These are phyloP conservation scores for Monochamus alternatus DNA, from an alignment of 2,888 invertebrate genomes.

Conservation along the genomic window DNA sequence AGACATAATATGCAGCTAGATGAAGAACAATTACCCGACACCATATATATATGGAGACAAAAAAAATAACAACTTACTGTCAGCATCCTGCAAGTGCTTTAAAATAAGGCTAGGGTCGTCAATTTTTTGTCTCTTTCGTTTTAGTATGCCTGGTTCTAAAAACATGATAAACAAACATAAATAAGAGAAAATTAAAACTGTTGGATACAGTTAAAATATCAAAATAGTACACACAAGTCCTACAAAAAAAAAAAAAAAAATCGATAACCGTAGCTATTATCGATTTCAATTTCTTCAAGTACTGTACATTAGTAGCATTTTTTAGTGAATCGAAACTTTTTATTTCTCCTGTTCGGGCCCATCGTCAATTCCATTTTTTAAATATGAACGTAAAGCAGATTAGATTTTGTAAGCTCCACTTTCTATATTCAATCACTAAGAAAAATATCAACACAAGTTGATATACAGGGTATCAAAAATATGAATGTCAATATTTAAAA, in stretches of 20 bases:
- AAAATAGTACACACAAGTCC: not conserved
- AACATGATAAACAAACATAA: slow-evolving; percentile 49
- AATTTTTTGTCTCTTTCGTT: slow-evolving; percentile 75
- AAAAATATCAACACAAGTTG: too few species aligned
- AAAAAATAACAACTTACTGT: slow-evolving; percentile 71
- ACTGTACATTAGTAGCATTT: not conserved
- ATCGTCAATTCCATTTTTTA: too few species aligned
- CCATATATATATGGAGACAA: slow-evolving; percentile 49
- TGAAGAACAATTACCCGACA: slow-evolving; percentile 46
- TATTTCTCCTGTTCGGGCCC: too few species aligned
- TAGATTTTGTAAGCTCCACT: too few species aligned
- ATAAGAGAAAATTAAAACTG: not conserved
- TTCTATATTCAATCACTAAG: too few species aligned
- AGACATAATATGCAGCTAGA: slow-evolving; percentile 2
- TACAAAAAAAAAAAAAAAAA: not conserved
- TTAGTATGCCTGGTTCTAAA: slow-evolving; percentile 75
- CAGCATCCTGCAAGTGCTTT: slow-evolving; percentile 71
- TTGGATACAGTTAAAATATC: not conserved
- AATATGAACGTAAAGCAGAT: too few species aligned
- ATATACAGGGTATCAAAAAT: too few species aligned
- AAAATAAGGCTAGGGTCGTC: slow-evolving; percentile 72
- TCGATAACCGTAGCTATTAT: not conserved
- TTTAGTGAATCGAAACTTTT: too few species aligned
- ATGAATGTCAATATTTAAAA: too few species aligned
- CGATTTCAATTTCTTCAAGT: not conserved